These are phyloP conservation scores for Polydrusus cervinus DNA, from an alignment of 2,888 invertebrate genomes.

Conservation along the genomic window DNA sequence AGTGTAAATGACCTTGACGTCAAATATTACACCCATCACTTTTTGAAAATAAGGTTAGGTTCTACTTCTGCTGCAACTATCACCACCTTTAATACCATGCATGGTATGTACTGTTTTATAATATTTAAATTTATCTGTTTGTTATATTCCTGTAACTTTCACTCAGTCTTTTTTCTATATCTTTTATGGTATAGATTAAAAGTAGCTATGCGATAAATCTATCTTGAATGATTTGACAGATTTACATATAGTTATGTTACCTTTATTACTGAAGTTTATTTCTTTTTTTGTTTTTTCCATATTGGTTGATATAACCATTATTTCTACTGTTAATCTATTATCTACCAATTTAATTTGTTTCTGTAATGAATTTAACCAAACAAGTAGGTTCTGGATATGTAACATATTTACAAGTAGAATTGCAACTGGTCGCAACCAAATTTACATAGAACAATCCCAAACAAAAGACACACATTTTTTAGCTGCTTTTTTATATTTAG, in stretches of 20 bases:
- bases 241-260: constrained; percentile 39
- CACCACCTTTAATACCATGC: constrained; percentile 69
- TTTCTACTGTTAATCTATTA: constrained; percentile 12
- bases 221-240: constrained; percentile 55
- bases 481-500: too few species aligned
- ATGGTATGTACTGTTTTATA: constrained; percentile 66
- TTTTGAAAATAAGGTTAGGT: constrained; percentile 70
- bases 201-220: constrained; percentile 37
- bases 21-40: constrained; percentile 70
- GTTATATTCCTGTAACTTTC: constrained; percentile 54
- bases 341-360: not conserved
- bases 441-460: too few species aligned
- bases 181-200: constrained; percentile 34
- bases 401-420: too few species aligned
- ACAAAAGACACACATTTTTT: too few species aligned
- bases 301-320: constrained; percentile 21
- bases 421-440: too few species aligned
- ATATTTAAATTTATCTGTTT: constrained; percentile 56
- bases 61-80: constrained; percentile 66
- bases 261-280: constrained; percentile 26
- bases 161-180: constrained; percentile 50
- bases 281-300: constrained; percentile 22
- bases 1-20: constrained; percentile 69
- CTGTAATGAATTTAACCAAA: too few species aligned
- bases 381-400: too few species aligned